Percentiles rank a stretch among this genome's conserved stretches.
These are phyloP conservation scores for Coelogynopora nodosa DNA, from an alignment of 2,888 invertebrate species.

Conservation along the genomic window DNA sequence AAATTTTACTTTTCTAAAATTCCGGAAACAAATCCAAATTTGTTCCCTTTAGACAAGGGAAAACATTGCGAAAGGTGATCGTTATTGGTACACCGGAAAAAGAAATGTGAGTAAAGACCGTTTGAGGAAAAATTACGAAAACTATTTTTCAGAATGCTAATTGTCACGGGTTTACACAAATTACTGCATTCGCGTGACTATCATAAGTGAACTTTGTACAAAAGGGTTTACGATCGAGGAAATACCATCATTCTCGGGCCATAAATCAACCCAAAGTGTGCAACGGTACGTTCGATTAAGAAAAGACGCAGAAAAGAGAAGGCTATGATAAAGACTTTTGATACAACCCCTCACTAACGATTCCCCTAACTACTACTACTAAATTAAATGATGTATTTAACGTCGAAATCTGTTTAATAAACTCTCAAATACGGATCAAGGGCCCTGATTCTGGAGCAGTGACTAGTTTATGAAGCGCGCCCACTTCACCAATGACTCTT, in stretches of 20 bases:
- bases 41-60: neutral
- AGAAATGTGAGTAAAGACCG: neutral
- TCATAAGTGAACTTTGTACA: neutral
- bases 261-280: neutral
- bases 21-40: neutral
- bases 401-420: too few species aligned
- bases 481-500: too few species aligned
- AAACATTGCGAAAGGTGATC: neutral
- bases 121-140: neutral
- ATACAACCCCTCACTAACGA: too few species aligned
- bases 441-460: too few species aligned
- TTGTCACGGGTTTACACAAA: neutral
- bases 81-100: neutral
- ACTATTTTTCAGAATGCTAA: neutral
- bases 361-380: too few species aligned
- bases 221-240: neutral
- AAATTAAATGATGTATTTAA: too few species aligned
- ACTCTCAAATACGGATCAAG: too few species aligned
- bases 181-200: neutral
- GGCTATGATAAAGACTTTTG: too few species aligned
- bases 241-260: neutral
- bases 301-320: neutral
- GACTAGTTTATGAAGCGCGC: too few species aligned
- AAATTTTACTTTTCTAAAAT: neutral
- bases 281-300: neutral